phyloP scores from a whole-genome alignment of 2,113 vertebrate species.

The Setophaga kirtlandii region DNA sequence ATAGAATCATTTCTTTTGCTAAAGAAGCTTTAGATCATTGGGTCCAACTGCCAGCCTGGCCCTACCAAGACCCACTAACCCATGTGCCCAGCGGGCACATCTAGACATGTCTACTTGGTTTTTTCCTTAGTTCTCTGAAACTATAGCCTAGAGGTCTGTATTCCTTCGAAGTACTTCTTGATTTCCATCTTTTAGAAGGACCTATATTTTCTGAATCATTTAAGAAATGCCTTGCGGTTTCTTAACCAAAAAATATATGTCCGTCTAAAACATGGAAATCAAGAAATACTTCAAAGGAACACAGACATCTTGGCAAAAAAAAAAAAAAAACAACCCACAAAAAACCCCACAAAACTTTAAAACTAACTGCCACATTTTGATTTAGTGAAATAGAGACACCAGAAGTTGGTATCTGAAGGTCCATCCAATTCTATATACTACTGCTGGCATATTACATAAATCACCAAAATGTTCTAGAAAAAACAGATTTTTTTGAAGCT shows the following conservation, averaged over 20 bases:
- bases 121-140: not conserved
- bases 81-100: not conserved
- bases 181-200: not conserved
- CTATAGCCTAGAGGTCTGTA: not conserved
- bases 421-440: not conserved
- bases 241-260: not conserved
- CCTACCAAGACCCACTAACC: not conserved
- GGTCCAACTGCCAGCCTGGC: not conserved
- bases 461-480: not conserved
- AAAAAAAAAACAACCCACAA: no score
- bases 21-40: rapidly evolving
- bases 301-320: not conserved
- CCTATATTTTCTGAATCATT: no score
- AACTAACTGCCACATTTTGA: not conserved
- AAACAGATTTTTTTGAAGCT: not conserved
- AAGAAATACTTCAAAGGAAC: not conserved
- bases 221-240: no score
- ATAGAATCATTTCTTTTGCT: not conserved
- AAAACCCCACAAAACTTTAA: not conserved
- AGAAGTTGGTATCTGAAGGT: not conserved
- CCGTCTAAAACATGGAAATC: not conserved
- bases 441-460: not conserved
- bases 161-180: not conserved
- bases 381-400: not conserved
- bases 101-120: not conserved